A percentile compares a stretch with the other conserved stretches of the same genome.
Conservation (phyloP, 2,888 invertebrate genomes). For the Ceramica pisi region DNA sequence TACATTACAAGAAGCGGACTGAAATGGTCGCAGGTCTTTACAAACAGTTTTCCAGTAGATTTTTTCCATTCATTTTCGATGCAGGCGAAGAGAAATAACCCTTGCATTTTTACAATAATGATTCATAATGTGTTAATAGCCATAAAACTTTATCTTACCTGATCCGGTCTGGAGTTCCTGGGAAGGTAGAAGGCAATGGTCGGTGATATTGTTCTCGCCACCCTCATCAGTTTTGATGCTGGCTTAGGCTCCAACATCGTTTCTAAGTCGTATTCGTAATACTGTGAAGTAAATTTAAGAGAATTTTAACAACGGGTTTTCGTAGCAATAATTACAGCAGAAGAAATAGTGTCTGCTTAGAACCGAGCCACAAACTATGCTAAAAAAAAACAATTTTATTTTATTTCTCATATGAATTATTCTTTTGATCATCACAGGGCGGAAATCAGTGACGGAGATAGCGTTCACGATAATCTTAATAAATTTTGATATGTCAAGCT, state of each 20-base stretch:
- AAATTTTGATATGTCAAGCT: not conserved
- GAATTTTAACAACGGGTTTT: not conserved
- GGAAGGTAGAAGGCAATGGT: conserved; percentile 97
- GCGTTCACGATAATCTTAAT: no score
- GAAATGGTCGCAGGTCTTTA: no score
- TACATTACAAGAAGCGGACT: no score
- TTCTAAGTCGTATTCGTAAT: conserved; percentile 93
- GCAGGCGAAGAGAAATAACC: no score
- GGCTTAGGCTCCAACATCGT: conserved; percentile 93
- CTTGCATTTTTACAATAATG: no score
- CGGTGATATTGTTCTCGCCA: conserved; percentile 92
- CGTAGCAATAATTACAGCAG: not conserved
- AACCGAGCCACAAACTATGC: not conserved
- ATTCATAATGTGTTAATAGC: not conserved
- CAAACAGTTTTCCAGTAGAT: no score
- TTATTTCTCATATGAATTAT: not conserved
- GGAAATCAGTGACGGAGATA: no score
- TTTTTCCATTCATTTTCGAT: no score
- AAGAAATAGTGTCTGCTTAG: no score
- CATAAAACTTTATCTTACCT: conserved; percentile 87
- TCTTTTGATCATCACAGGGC: not conserved
- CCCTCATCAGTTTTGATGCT: conserved; percentile 93
- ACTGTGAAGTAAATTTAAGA: conserved; percentile 68
- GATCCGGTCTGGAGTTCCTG: conserved; percentile 95
- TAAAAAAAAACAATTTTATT: not conserved